These are phyloP conservation scores for Rallus crepitans DNA, from an alignment of 2,797 vertebrate genomes.

Conservation along the genomic window DNA sequence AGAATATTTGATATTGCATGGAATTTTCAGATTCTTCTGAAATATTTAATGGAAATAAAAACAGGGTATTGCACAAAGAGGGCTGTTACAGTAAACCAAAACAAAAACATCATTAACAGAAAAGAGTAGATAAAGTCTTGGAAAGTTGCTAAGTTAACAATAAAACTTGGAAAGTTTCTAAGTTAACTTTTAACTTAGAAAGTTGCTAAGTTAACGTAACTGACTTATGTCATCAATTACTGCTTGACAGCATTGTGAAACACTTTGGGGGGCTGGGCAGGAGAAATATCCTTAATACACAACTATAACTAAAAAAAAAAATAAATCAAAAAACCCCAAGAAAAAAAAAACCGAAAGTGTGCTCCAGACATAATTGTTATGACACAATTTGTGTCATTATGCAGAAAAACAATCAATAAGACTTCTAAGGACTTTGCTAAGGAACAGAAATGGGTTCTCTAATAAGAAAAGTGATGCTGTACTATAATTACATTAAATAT, in stretches of 20 bases:
- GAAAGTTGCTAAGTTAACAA: not conserved
- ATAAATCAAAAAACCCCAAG: accelerated
- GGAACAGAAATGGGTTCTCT: not conserved
- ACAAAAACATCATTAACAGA: not conserved
- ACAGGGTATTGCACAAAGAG: not conserved
- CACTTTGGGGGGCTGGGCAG: not conserved
- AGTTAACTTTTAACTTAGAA: not conserved
- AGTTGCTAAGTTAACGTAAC: not conserved
- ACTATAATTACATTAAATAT: not conserved
- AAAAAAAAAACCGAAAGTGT: not conserved
- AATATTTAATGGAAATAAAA: not conserved
- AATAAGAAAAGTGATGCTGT: not conserved
- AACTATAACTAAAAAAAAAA: not conserved
- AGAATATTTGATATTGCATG: not conserved
- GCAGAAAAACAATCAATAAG: not conserved
- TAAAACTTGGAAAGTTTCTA: not conserved
- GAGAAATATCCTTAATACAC: not conserved
- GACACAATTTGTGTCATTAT: not conserved
- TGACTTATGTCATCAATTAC: not conserved
- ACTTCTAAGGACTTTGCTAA: not conserved
- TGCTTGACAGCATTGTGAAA: not conserved
- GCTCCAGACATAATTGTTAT: not conserved
- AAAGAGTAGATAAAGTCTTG: not conserved
- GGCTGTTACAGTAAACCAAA: not conserved
- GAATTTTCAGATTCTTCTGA: not conserved